Evolutionary conservation across 2,797 vertebrate genomes (phyloP), one percentile per base, ranked within the genome.

Genomic region (Cyclopterus lumpus): DNA sequence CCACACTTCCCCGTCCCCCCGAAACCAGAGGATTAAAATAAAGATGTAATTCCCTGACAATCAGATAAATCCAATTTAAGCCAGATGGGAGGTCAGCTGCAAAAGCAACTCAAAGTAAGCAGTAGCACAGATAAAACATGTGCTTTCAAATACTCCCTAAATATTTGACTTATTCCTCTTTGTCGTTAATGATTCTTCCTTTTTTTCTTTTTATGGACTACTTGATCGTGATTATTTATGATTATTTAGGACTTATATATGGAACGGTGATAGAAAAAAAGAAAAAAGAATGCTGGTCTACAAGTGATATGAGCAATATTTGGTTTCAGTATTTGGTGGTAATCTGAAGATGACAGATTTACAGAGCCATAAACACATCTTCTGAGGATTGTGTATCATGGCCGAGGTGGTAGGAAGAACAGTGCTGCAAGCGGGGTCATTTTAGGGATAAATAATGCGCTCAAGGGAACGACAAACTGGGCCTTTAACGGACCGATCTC

Each of bases 321-420:
- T 80, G 68, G 75, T 89, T 79, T 85, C 70, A 60, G 62, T 67
- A 69, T 67, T 82, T 77, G 72, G 64, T 73, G 62, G 83, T 88
- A 89, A 91, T 77, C 58, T 76, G 71, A 84, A 88, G 64, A 91
- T 84, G 87, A 92, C 73, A 90, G 91, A 93, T 92, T 93, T 91
- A 93, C 68, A 75, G 62, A 77, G 83, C 75, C 76, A 85, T 93
- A 92, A 93, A 92, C 74, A 86, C 75, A 73, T 87, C 85, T 84
- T 74, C 34, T 32, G 83, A 84, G 86, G 79, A 85, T 78, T 81
- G 63, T 77, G 75, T 82, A 75, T 83, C 75, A 67, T 28, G 49
- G 71, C 32, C 20, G 54, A 78, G 71, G 75, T 66, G 55, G 67
- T 69, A 84, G 77, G 61, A 70, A 75, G 81, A 85, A 38, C 71